These are phyloP conservation scores for Champsocephalus esox DNA, from an alignment of 2,797 vertebrate species.

Conservation along the genomic window DNA sequence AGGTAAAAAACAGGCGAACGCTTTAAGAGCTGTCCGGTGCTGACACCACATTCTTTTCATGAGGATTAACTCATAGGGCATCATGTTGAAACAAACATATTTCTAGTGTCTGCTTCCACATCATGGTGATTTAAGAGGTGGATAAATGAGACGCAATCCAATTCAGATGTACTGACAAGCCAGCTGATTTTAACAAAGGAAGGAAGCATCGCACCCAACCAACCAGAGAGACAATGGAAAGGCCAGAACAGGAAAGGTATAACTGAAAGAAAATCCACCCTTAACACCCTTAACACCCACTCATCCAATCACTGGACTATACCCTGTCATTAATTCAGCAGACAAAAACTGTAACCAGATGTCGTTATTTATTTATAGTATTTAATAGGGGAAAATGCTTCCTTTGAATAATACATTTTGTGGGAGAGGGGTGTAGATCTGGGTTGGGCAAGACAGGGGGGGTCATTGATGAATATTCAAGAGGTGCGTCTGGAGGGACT, in stretches of 20 bases:
- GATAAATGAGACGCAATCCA: conserved; percentile 48
- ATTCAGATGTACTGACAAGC: conserved; percentile 46
- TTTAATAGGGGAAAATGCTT: conserved; percentile 83
- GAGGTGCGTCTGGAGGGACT: conserved; percentile 69
- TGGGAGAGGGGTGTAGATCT: conserved; percentile 64
- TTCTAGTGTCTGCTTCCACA: conserved; percentile 47
- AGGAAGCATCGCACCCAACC: conserved; percentile 29
- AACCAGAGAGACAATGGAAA: conserved; percentile 62
- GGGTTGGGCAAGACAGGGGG: conserved; percentile 30
- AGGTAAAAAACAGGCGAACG: conserved; percentile 8
- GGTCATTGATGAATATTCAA: conserved; percentile 84
- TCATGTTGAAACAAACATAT: conserved; percentile 64
- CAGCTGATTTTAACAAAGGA: conserved; percentile 67
- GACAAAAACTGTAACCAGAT: conserved; percentile 82
- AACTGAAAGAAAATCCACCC: conserved; percentile 35
- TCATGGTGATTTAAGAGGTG: conserved; percentile 29
- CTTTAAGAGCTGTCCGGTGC: conserved; percentile 75
- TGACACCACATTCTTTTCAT: conserved; percentile 65
- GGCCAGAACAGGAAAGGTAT: conserved; percentile 34
- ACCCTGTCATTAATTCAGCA: conserved; percentile 75
- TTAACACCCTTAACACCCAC: conserved; percentile 5
- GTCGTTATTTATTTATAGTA: conserved; percentile 85
- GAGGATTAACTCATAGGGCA: conserved; percentile 46
- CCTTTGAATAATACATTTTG: conserved; percentile 85
- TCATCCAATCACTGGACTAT: conserved; percentile 52